phyloP scores from a whole-genome alignment of 2,113 vertebrate species.

The Rhipidura dahli region DNA sequence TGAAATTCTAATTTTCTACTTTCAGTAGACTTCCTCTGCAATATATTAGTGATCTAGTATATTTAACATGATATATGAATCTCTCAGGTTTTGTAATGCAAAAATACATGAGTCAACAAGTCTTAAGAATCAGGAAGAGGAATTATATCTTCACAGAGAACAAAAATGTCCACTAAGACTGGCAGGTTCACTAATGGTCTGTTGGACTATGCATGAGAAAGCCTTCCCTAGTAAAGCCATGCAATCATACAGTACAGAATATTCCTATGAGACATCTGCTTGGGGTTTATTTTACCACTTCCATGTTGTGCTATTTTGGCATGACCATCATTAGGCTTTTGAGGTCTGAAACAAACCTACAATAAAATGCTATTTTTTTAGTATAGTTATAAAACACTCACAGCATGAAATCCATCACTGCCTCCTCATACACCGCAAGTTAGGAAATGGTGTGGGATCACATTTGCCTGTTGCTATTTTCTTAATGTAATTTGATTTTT shows the following conservation, averaged over 20 bases:
- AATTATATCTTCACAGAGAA: background rate
- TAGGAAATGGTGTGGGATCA: background rate
- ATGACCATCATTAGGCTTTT: conserved; percentile 6
- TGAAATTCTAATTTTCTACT: background rate
- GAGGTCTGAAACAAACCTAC: conserved; percentile 31
- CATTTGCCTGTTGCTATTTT: conserved; percentile 19
- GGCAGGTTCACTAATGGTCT: background rate
- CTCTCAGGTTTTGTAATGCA: background rate
- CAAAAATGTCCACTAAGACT: background rate
- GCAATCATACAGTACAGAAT: background rate
- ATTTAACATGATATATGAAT: background rate
- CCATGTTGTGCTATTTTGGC: background rate
- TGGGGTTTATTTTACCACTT: conserved; percentile 9
- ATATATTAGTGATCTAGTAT: background rate
- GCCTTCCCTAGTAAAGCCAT: background rate
- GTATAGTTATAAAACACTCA: background rate
- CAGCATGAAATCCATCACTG: conserved; percentile 1
- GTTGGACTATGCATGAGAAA: background rate
- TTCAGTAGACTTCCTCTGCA: background rate
- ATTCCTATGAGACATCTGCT: background rate
- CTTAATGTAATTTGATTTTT: background rate
- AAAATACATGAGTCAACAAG: background rate
- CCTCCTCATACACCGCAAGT: background rate
- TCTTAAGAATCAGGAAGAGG: background rate
- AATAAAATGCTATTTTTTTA: background rate